Percentiles rank a stretch among this genome's conserved stretches.
Evolutionary conservation across 2,888 invertebrate genomes (phyloP).

Genomic region (Chirona hameri): DNA sequence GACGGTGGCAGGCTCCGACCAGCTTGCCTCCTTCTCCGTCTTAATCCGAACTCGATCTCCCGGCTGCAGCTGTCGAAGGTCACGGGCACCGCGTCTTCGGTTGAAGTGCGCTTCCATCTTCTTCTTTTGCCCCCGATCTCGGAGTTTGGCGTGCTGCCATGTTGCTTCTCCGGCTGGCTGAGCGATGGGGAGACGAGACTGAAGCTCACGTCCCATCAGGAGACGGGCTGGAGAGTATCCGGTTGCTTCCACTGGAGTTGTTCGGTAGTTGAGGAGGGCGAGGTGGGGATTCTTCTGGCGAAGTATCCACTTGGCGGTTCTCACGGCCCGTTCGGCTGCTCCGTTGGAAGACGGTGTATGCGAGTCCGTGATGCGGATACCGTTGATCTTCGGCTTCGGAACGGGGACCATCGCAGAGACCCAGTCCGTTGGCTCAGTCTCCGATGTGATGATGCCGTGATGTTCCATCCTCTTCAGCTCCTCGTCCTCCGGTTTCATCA

Average conservation of each 20-base stretch:
- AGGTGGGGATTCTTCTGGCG: not conserved
- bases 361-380: not conserved
- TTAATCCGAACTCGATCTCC: not conserved
- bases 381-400: not conserved
- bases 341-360: not conserved
- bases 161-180: not conserved
- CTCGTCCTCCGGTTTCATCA: not conserved
- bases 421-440: not conserved
- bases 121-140: not conserved
- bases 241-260: not conserved
- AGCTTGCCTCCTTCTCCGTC: not conserved
- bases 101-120: not conserved
- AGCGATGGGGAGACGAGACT: not conserved
- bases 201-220: not conserved
- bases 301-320: slow-evolving; percentile 4
- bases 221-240: not conserved
- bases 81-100: not conserved
- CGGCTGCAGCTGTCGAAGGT: not conserved
- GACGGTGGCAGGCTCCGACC: no score
- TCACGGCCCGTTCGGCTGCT: not conserved
- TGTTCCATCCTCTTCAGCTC: not conserved
- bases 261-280: not conserved
- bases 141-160: not conserved
- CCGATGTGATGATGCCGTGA: not conserved
- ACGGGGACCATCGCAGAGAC: not conserved